These are phyloP conservation scores for Thunnus thynnus DNA, from an alignment of 2,113 vertebrate genomes.

Conservation along the genomic window DNA sequence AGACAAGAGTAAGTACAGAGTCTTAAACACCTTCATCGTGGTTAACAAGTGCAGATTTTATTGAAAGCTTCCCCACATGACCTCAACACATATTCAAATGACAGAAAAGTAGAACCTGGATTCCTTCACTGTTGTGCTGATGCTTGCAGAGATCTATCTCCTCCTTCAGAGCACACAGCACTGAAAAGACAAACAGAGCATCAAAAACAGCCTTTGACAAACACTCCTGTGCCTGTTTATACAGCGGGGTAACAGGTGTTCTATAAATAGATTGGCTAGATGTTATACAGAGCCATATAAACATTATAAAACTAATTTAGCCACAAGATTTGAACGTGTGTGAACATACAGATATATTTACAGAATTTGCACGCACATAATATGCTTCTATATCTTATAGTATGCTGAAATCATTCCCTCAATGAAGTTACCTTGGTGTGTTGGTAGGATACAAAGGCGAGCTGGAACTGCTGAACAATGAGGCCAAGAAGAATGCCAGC, in stretches of 20 bases:
- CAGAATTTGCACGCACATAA: too few species aligned
- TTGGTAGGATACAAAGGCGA: slow-evolving; percentile 88
- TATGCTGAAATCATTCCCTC: background rate
- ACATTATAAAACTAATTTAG: too few species aligned
- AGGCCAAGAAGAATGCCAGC: slow-evolving; percentile 89
- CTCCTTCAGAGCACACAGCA: background rate
- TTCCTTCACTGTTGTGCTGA: background rate
- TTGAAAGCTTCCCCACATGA: background rate
- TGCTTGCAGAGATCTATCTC: background rate
- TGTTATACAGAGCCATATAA: too few species aligned
- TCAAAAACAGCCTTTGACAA: slow-evolving; percentile 42
- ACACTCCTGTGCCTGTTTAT: slow-evolving; percentile 14
- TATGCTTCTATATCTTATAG: background rate
- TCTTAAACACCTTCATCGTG: background rate
- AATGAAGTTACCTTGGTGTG: background rate
- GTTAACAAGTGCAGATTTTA: background rate
- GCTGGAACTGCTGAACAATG: slow-evolving; percentile 89
- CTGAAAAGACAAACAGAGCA: slow-evolving; percentile 13
- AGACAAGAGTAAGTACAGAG: slow-evolving; percentile 87
- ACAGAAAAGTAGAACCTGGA: background rate
- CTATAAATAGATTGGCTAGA: background rate
- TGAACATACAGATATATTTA: too few species aligned
- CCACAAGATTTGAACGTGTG: too few species aligned
- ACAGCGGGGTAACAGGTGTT: background rate
- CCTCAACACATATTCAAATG: background rate